These are phyloP conservation scores for Trisateles emortualis DNA, from an alignment of 2,888 invertebrate genomes.

Conservation along the genomic window DNA sequence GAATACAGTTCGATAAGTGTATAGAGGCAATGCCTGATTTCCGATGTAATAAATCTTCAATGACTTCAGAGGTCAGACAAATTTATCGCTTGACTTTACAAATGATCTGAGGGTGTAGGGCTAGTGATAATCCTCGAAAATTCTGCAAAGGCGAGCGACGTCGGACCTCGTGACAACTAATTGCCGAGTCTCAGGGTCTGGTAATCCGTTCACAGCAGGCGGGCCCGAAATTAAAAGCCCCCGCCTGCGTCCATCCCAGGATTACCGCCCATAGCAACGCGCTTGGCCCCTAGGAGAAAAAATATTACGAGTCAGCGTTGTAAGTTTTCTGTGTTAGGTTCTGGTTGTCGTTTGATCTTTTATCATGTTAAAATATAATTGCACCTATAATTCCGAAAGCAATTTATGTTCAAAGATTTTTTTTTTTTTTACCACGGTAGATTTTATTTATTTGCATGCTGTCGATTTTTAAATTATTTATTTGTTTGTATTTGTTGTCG, in stretches of 20 bases:
- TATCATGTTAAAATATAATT: neutral
- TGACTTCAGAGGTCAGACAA: conserved; percentile 6
- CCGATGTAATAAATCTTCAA: neutral
- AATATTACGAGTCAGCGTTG: conserved; percentile 24
- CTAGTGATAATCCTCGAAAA: conserved; percentile 63
- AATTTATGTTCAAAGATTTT: too few species aligned
- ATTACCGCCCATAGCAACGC: conserved; percentile 70
- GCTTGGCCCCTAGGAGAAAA: conserved; percentile 48
- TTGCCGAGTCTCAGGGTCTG: conserved; percentile 74
- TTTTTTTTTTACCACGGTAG: too few species aligned
- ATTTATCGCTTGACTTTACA: conserved; percentile 30
- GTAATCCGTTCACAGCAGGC: conserved; percentile 85
- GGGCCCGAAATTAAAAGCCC: conserved; percentile 84
- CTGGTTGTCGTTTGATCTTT: neutral
- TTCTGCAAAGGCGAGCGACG: conserved; percentile 59
- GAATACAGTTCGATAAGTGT: too few species aligned
- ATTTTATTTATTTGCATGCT: too few species aligned
- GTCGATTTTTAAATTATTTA: too few species aligned
- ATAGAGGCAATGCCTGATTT: neutral
- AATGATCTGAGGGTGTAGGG: conserved; percentile 47
- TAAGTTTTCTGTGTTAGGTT: conserved; percentile 21
- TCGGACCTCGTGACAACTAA: conserved; percentile 73
- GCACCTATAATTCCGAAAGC: too few species aligned
- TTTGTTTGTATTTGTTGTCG: too few species aligned
- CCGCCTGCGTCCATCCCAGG: conserved; percentile 74